Base-by-base conservation (phyloP, 2,888 invertebrate genomes). In the Merodon equestris region DNA sequence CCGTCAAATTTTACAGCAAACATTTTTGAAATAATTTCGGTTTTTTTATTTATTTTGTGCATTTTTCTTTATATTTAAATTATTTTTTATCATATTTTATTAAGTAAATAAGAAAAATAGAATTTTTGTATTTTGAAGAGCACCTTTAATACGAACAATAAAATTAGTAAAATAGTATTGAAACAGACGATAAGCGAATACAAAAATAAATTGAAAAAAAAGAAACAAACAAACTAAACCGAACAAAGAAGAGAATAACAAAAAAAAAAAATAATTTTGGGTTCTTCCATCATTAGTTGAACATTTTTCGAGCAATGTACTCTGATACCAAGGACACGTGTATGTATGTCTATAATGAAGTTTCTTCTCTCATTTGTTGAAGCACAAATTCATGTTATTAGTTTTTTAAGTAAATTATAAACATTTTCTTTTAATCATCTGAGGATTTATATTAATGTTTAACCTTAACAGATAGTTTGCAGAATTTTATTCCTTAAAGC, bases 61-160 rank as follows among this genome's bases (percentile, higher is more conserved):
- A 48, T 14, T 47, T 60, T 70, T 68, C 40, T 27, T 48, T n/a
- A 50, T 42, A 4, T 60, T 50, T 54, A 42, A 9, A 5, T 18
- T 34, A 36, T 34, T 61, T 36, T 63, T 47, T 71, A 50, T 64
- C 54, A 10, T 47, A 17, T 34, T 72, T 48, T 61, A 57, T 56
- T 17, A 53, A 64, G 13, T 66, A 70, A 72, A 70, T 74, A 83
- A 82, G 71, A 47, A 73, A 75, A 79, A 68, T 71, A 51, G 12
- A 71, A 81, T 77, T 56, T 75, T 64, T 81, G 70, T 72, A 82
- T 73, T 75, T 75, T 83, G 82, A 84, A 84, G 84, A 84, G 84
- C 84, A 84, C 84, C 84, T 84, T 75, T 83, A 83, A 81, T 83
- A 84, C 82, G 83, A 84, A 84, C 84, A 84, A 84, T 84, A 84